Base-by-base conservation (phyloP, 1,140 invertebrate genomes). In the Caenorhabditis tropicalis region DNA sequence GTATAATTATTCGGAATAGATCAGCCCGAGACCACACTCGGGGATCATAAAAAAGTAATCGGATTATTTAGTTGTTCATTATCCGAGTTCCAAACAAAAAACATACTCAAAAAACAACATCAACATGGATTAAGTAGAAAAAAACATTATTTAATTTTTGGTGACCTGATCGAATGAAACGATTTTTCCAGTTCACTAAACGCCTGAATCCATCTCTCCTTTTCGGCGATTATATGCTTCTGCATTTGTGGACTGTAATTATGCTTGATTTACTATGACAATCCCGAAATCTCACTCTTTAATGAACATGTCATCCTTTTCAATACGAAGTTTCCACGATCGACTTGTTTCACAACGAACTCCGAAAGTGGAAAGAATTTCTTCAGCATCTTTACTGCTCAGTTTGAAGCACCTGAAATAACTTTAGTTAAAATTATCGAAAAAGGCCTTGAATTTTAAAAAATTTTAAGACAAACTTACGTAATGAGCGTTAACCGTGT, bases 271-370 rank as follows among this genome's bases (percentile, higher is more conserved):
- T 15, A 10, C 10, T 51, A 5, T n/a, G 19, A 0, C 5, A 6
- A 6, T 43, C 12, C 39, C 12, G 39, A 5, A 6, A 43, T 29
- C 49, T n/a, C 19, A 82, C 80, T 70, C 56, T 4, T 82, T 51
- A 2, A 82, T 19, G 27, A 82, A 82, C 12, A 29, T 6, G 0
- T 27, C n/a, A 74, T 82, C 82, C n/a, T 16, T 10, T 16, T 58
- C 39, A 15, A 82, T 43, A 2, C 82, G 82, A 1, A 82, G 60
- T 29, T 51, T 70, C 82, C 82, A 82, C 10, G 82, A 65, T n/a
- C 58, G 9, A 2, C 29, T 43, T 0, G n/a, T n/a, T 31, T 70
- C 82, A 39, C 82, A 48, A 15, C 39, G 48, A 7, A 48, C 58
- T 27, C 82, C 82, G 7, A 82, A 46, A 2, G 56, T 82, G 3